Base-by-base conservation (phyloP, 2,888 invertebrate genomes). In the Halocaridina rubra region DNA sequence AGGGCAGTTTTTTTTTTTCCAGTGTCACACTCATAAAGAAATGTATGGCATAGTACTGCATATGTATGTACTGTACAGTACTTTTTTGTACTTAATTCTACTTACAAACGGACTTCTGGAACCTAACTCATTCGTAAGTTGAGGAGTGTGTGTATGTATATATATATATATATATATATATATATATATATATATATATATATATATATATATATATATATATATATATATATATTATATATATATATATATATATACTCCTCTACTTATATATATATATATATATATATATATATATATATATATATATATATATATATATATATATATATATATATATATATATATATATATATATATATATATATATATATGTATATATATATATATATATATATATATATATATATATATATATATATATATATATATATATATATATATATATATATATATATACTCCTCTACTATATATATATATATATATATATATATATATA, bases 191-290 rank as follows among this genome's bases (percentile, higher is more conserved):
- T 64, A 64, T 64, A 78, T 64, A 78, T 64, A 78, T 64, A 67
- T 33, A 78, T 64, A 78, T 64, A 78, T 64, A 78, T 64, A 78
- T 64, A 78, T 64, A 78, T 64, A 77, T 61, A 76, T 61, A 77
- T 61, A 77, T 61, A 77, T 59, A 77, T 61, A 77, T 32, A 69
- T 69, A 67, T 69, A 69, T 32, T 24, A 13, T 39, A 24, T 57
- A 64, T 10, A 27, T 64, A 24, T 24, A 64, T 61, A 22, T 77
- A 59, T 77, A 59, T 77, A 59, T 77, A 59, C 61, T 27, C 61
- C 13, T 77, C 24, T 77, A 59, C 61, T 27, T 77, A 59, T 77
- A 59, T 77, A 59, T 77, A 59, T 77, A 59, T 77, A 24, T 77
- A 59, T 77, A 59, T 77, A 59, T 77, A 59, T 77, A 59, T 77